Percentiles rank a stretch among this genome's conserved stretches.
Evolutionary conservation across 2,888 invertebrate species (phyloP).

Genomic region (Eupithecia subumbrata): DNA sequence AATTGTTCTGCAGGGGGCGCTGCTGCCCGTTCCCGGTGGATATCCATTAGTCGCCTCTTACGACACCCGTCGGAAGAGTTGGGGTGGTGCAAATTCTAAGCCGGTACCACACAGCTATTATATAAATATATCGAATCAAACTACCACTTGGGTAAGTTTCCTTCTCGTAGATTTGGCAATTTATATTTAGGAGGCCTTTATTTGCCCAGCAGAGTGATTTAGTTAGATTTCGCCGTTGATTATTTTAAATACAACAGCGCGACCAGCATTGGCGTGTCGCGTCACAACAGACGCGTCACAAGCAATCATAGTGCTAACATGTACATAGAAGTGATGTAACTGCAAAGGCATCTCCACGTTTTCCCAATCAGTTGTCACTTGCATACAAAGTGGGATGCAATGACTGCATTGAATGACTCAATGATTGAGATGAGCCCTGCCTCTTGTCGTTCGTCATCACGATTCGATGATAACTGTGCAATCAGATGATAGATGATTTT

Average conservation of each 20-base stretch:
- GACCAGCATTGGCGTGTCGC: not conserved
- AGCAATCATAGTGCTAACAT: not conserved
- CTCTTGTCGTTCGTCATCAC: constrained; percentile 20
- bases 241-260: not conserved
- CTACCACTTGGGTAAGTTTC: not conserved
- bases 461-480: constrained; percentile 4
- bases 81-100: too few species aligned
- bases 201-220: not conserved
- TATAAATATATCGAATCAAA: not conserved
- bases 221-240: not conserved
- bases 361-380: constrained; percentile 26
- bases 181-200: not conserved
- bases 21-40: too few species aligned
- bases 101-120: too few species aligned
- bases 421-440: constrained; percentile 23
- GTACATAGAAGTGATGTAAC: constrained; percentile 7
- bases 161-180: not conserved
- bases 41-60: too few species aligned
- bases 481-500: constrained; percentile 5
- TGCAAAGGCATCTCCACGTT: constrained; percentile 10
- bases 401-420: constrained; percentile 15
- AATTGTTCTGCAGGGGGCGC: too few species aligned
- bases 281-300: not conserved
- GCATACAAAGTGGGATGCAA: constrained; percentile 22
- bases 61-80: too few species aligned